phyloP scores from a whole-genome alignment of 2,113 vertebrate genomes.

The Cololabis saira region DNA sequence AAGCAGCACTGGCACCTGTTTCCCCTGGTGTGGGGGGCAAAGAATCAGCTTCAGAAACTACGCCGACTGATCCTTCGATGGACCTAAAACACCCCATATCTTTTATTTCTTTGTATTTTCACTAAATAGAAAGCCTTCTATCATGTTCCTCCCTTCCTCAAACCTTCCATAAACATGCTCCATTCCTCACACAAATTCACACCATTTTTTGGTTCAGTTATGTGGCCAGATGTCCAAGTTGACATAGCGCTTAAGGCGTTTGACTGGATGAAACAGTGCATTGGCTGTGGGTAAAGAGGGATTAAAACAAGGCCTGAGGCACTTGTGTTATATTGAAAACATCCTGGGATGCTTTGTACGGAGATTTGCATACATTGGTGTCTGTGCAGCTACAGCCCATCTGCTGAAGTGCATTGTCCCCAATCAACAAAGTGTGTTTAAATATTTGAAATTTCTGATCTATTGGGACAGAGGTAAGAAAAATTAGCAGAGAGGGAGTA shows the following conservation, averaged over 20 bases:
- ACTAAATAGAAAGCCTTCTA: conserved; percentile 70
- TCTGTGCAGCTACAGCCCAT: conserved; percentile 89
- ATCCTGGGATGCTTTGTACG: conserved; percentile 93
- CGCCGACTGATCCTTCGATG: conserved; percentile 37
- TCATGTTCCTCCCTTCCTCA: conserved; percentile 47
- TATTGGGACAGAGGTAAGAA: conserved; percentile 73
- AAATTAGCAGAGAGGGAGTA: conserved; percentile 52
- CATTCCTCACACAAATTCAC: conserved; percentile 52
- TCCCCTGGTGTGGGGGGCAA: conserved; percentile 56
- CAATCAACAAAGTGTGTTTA: conserved; percentile 91
- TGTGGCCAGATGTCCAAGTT: conserved; percentile 96
- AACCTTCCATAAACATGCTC: conserved; percentile 52
- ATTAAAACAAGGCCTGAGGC: conserved; percentile 96
- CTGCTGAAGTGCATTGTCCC: conserved; percentile 90
- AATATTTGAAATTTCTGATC: conserved; percentile 88
- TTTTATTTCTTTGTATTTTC: conserved; percentile 84
- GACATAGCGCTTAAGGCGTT: conserved; percentile 95
- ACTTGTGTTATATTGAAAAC: conserved; percentile 93
- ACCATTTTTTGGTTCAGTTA: conserved; percentile 77
- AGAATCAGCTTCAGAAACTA: conserved; percentile 30
- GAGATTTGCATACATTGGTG: conserved; percentile 91
- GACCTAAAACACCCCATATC: conserved; percentile 66
- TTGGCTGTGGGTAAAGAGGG: conserved; percentile 89
- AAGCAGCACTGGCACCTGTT: conserved; percentile 76
- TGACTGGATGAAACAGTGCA: conserved; percentile 96